Evolutionary conservation across 1,140 invertebrate species (phyloP), one percentile per base, ranked within the genome.

Genomic region (Spodoptera litura): DNA sequence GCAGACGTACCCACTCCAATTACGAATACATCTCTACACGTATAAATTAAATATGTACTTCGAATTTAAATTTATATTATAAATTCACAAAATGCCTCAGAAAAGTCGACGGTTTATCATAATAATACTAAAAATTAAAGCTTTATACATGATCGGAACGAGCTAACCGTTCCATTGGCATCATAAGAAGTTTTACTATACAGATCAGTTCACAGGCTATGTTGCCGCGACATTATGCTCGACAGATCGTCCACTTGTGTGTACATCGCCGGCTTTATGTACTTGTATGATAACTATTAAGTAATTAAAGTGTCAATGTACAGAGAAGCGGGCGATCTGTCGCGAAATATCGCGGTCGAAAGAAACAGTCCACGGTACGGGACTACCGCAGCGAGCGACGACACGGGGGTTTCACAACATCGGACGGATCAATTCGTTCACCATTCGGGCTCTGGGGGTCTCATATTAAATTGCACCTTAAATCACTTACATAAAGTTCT

Each of bases 381-480:
- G 78, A 82, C 68, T 78, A 59, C 77, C 78, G 79, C 80, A 59
- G 59, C 73, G 79, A 79, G 79, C 77, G 79, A 79, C 85, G 84
- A 85, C 84, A 81, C 84, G 89, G 88, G 71, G 91, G 87, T 85
- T 85, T 91, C 86, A 87, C 85, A 85, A 87, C 86, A 82, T 90
- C 91, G 92, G 91, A 94, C 92, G 92, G 91, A 93, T 92, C 88
- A 89, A 81, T 92, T 90, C 90, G 90, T 89, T 92, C 87, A 89
- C 81, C 85, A 81, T 84, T 76, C 81, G 84, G 85, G 79, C 55
- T 76, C 56, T 27, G 20, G 68, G 55, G 56, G 64, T 56, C 38
- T 76, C 70, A 51, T 51, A 35, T 66, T 12, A 61, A 76, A 76
- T 76, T 76, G 51, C 61, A 76, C 61, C 74, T 76, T 66, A 76